Base-by-base conservation (phyloP, 2,113 vertebrate genomes). In the Phoenicopterus ruber region DNA sequence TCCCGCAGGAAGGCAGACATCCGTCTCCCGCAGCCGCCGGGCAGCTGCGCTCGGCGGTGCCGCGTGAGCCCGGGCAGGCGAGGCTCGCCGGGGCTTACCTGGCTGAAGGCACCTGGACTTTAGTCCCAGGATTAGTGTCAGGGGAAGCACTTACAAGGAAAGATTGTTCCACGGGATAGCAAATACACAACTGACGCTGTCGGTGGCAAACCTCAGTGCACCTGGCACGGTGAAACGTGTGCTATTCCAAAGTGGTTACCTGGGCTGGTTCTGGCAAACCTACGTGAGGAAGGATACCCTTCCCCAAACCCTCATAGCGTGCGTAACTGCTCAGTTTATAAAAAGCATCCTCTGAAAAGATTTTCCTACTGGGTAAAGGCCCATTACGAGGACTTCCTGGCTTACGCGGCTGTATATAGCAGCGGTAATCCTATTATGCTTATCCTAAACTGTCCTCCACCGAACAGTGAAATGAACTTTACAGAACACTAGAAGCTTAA, bases 311-410 rank as follows among this genome's bases (percentile, higher is more conserved):
- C 42, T 44, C 63, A 5, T 58, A 6, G 94, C 29, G 1, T 90
- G 91, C 7, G 18, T 12, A 94, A 81, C 81, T 8, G 22, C 4
- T 1, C 18, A 12, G 32, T 65, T 58, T 88, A 95, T 65, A 89
- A 96, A 96, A 92, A 93, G 61, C 94, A 74, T 20, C 88, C 78
- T 72, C 82, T 72, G 92, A 59, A 95, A 95, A 95, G 95, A 92
- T 95, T 87, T 97, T 94, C 95, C 94, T 94, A 4, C 76, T 14
- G 86, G 49, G 90, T 90, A 86, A 96, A 97, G 96, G 94, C 90
- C 96, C 97, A 96, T 97, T 94, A 97, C 3, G 71, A 97, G 89
- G 72, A 96, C 97, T 97, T 97, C 97, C 94, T 94, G 98, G 97
- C 96, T 98, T 98, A 98, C 19, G 16, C 3, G 9, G 93, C 97